A percentile compares a stretch with the other conserved stretches of the same genome.
Evolutionary conservation across 2,113 vertebrate species (phyloP).

Genomic region (Oryzias woworae): DNA sequence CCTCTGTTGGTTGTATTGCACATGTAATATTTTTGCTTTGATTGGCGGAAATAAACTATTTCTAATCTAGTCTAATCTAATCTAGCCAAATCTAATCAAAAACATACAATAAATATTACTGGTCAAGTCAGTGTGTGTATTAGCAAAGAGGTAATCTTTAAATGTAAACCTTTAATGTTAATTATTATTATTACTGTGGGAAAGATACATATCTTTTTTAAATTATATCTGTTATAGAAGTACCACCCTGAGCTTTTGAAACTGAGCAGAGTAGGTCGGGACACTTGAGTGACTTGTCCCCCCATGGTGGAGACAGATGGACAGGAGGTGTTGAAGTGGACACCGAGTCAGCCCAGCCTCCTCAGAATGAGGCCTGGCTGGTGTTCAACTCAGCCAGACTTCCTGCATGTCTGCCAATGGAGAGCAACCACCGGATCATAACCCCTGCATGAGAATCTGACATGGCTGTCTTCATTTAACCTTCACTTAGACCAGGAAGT

Average conservation of each 20-base stretch:
- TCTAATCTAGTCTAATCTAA: too few species aligned
- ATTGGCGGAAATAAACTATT: too few species aligned
- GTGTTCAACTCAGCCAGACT: constrained; percentile 55
- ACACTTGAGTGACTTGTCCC: constrained; percentile 50
- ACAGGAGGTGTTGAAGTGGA: constrained; percentile 64
- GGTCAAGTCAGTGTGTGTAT: too few species aligned
- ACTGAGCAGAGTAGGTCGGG: constrained; percentile 53
- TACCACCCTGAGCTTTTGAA: constrained; percentile 46
- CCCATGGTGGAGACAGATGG: constrained; percentile 67
- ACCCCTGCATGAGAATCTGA: constrained; percentile 56
- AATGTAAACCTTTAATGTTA: neutral
- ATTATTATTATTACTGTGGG: neutral
- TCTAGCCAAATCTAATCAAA: too few species aligned
- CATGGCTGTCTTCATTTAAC: constrained; percentile 72
- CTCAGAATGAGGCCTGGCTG: constrained; percentile 65
- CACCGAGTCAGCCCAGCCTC: constrained; percentile 52
- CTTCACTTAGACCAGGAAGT: constrained; percentile 60
- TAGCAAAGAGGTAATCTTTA: too few species aligned
- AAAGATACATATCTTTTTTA: constrained; percentile 35
- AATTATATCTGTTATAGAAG: constrained; percentile 36
- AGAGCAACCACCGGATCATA: constrained; percentile 42
- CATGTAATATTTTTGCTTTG: too few species aligned
- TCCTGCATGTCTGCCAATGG: constrained; percentile 57
- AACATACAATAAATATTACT: too few species aligned
- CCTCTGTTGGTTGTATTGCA: too few species aligned